Percentiles rank a stretch among this genome's conserved stretches.
These are phyloP conservation scores for Myrmophylax atrothorax DNA, from an alignment of 2,113 vertebrate species.

Conservation along the genomic window DNA sequence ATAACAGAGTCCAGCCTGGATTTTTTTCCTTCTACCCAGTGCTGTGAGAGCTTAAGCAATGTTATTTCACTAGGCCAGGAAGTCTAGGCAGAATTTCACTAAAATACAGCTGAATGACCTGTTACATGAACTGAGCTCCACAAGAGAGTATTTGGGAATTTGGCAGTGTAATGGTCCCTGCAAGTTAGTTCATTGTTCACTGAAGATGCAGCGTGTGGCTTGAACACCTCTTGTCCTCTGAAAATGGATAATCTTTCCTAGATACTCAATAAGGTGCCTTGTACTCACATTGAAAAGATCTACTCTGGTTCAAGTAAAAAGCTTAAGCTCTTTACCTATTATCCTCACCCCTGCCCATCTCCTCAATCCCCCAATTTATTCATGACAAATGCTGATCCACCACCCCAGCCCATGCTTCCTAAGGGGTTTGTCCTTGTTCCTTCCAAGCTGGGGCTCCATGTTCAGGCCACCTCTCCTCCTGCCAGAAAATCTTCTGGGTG, in stretches of 20 bases:
- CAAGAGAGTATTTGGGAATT: background rate
- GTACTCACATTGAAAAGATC: background rate
- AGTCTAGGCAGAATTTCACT: constrained; percentile 33
- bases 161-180: background rate
- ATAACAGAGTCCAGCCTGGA: constrained; percentile 60
- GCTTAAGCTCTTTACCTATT: background rate
- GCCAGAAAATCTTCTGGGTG: background rate
- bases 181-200: background rate
- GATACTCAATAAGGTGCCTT: background rate
- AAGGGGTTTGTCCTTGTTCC: background rate
- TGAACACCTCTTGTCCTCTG: background rate
- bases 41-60: constrained; percentile 53
- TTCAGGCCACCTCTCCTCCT: background rate
- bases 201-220: background rate
- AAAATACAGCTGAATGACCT: constrained; percentile 13
- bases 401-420: background rate
- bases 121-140: background rate
- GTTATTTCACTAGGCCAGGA: constrained; percentile 42
- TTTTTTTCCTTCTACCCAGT: constrained; percentile 53
- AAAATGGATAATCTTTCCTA: background rate
- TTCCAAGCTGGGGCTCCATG: background rate
- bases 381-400: background rate
- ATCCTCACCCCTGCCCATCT: background rate
- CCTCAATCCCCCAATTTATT: background rate
- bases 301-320: background rate